These are phyloP conservation scores for Sialia sialis DNA, from an alignment of 2,113 vertebrate species.

Conservation along the genomic window DNA sequence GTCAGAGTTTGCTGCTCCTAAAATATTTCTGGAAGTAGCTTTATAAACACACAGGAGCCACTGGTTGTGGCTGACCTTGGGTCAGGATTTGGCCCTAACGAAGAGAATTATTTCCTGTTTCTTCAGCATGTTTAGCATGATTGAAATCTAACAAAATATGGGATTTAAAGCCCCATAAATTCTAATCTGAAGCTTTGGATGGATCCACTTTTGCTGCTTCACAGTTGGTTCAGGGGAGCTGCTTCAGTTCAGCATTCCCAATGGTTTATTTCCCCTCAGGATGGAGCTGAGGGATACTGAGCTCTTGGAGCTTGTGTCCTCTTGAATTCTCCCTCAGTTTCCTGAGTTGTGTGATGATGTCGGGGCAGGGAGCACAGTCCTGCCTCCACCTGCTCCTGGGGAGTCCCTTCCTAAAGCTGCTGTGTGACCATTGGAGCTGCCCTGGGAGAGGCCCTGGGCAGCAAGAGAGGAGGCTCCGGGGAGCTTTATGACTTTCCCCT, in stretches of 20 bases:
- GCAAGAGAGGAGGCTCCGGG: fast-evolving
- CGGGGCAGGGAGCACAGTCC: background rate
- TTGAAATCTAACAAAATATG: background rate
- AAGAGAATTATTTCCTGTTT: background rate
- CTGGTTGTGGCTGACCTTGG: background rate
- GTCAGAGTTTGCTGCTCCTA: background rate
- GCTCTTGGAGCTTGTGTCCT: background rate
- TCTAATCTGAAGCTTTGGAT: background rate
- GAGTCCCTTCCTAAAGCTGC: background rate
- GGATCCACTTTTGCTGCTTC: background rate
- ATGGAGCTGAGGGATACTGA: fast-evolving
- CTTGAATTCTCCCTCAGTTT: background rate
- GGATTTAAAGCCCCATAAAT: background rate
- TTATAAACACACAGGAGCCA: background rate
- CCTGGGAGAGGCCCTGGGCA: fast-evolving
- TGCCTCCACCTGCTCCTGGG: background rate
- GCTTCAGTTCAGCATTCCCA: background rate
- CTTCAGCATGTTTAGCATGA: background rate
- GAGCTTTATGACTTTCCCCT: background rate
- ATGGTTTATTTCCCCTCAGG: background rate
- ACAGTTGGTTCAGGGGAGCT: background rate
- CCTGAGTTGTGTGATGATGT: background rate
- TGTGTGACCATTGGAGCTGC: fast-evolving
- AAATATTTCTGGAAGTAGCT: background rate
- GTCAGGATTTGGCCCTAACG: background rate